Percentiles rank a stretch among this genome's conserved stretches.
phyloP scores from a whole-genome alignment of 2,113 vertebrate genomes.

The Bos javanicus region DNA sequence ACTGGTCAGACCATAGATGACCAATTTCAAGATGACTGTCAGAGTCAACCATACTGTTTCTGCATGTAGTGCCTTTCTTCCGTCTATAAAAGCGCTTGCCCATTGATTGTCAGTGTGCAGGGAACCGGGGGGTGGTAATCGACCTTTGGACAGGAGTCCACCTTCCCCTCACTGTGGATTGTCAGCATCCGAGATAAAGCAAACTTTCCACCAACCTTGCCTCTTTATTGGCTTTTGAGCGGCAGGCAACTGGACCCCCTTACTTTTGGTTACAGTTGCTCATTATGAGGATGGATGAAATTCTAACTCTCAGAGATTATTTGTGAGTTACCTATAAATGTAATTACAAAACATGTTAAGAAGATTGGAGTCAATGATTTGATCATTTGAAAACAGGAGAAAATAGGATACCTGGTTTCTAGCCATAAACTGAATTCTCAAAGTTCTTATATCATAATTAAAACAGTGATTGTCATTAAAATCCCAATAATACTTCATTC shows the following conservation, averaged over 20 bases:
- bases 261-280: neutral
- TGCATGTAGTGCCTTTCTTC: neutral
- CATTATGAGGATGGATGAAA: neutral
- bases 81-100: rapidly evolving
- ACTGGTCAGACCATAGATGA: neutral
- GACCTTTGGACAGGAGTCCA: neutral
- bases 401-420: neutral
- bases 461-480: neutral
- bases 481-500: neutral
- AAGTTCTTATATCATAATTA: neutral
- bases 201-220: neutral
- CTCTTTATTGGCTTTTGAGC: neutral
- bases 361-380: neutral
- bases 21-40: neutral
- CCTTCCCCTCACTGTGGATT: neutral
- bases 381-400: neutral
- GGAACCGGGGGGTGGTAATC: neutral
- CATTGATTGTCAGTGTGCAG: neutral
- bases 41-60: neutral
- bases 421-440: neutral
- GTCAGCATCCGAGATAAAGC: neutral
- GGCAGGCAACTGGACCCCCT: neutral
- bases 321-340: neutral
- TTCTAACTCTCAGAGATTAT: neutral
- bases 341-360: neutral